A percentile compares a stretch with the other conserved stretches of the same genome.
Evolutionary conservation across 2,888 invertebrate genomes (phyloP).

Genomic region (Apoda limacodes): DNA sequence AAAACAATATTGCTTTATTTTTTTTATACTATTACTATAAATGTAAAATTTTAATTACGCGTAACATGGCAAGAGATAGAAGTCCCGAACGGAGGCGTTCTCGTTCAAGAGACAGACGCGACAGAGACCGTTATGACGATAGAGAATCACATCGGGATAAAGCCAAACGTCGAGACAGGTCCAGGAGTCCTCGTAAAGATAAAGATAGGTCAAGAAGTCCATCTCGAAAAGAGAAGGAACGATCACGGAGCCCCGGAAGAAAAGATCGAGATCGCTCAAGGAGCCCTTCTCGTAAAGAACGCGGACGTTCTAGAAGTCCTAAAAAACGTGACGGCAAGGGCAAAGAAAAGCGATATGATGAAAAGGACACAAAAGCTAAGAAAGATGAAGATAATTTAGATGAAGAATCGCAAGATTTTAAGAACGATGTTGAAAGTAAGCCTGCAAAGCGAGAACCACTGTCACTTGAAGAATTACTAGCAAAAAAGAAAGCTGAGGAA

Average conservation of each 20-base stretch:
- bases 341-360: constrained; percentile 45
- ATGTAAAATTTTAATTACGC: too few relatives aligned
- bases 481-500: constrained; percentile 96
- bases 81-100: constrained; percentile 54
- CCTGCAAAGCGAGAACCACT: constrained; percentile 79
- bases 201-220: constrained; percentile 42
- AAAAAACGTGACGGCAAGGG: constrained; percentile 54
- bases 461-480: constrained; percentile 94
- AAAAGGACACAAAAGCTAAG: constrained; percentile 47
- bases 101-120: constrained; percentile 54
- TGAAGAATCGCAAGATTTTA: constrained; percentile 44
- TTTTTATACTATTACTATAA: too few relatives aligned
- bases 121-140: constrained; percentile 53
- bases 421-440: constrained; percentile 53
- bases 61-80: too few relatives aligned
- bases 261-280: constrained; percentile 30
- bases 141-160: constrained; percentile 54
- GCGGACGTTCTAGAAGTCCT: constrained; percentile 45
- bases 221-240: constrained; percentile 36
- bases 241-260: constrained; percentile 31
- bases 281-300: constrained; percentile 37
- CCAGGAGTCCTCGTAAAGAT: constrained; percentile 47
- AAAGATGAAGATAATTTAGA: constrained; percentile 41
- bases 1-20: neutral
- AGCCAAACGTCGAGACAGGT: constrained; percentile 47